Conservation (phyloP, 2,113 vertebrate genomes). For the Eulemur rufifrons region DNA sequence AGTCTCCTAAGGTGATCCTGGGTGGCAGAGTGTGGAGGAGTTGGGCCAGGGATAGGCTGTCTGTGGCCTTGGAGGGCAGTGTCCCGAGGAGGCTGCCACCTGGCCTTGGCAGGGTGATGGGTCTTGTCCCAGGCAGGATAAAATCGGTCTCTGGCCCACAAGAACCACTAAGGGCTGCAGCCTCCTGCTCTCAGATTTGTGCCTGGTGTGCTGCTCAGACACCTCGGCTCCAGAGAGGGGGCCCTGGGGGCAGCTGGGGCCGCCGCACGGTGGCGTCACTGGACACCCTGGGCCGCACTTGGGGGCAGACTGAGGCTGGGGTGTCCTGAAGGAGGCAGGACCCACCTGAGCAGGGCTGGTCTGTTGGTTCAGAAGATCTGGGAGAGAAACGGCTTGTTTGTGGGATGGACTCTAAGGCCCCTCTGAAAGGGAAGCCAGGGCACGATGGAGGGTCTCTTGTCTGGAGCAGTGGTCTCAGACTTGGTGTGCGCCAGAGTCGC, state of each 20-base stretch:
- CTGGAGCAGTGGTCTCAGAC: background rate
- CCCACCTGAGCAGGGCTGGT: accelerated
- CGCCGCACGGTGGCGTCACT: accelerated
- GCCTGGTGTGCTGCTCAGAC: background rate
- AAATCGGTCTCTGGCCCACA: accelerated
- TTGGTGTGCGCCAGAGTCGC: accelerated
- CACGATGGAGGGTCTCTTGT: no score
- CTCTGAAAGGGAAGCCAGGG: background rate
- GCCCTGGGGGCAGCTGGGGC: background rate
- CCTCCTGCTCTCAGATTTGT: background rate
- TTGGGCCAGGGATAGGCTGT: accelerated
- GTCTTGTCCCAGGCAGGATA: background rate
- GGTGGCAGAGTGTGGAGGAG: accelerated
- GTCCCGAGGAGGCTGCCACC: background rate
- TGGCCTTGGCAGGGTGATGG: background rate
- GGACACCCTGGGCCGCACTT: background rate
- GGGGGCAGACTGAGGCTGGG: background rate
- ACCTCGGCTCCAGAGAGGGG: background rate
- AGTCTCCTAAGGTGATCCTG: conserved; percentile 91
- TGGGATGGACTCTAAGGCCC: no score
- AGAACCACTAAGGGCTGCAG: accelerated
- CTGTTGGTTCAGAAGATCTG: background rate
- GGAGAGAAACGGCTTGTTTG: background rate
- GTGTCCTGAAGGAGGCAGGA: accelerated
- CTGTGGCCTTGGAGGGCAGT: background rate